These are phyloP conservation scores for Drosophila nasuta DNA, from an alignment of 1,140 invertebrate species.

Conservation along the genomic window DNA sequence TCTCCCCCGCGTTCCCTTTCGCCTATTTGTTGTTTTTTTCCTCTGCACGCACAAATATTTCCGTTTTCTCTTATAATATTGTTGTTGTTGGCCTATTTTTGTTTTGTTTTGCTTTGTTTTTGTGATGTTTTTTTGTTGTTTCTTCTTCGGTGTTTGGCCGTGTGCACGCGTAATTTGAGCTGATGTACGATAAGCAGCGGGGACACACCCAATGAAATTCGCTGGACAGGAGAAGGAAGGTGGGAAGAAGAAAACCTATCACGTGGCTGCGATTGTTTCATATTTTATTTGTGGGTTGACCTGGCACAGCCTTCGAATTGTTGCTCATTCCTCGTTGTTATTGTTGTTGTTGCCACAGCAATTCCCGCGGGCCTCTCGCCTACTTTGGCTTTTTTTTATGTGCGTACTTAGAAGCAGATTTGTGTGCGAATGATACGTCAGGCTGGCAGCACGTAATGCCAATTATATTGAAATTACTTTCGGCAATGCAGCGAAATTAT, in stretches of 20 bases:
- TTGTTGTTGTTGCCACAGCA: slow-evolving; percentile 38
- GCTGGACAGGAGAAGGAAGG: not conserved
- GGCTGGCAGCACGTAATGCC: slow-evolving; percentile 67
- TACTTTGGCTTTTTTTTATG: slow-evolving; percentile 45
- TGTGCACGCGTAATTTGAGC: slow-evolving; percentile 71
- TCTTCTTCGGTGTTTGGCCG: slow-evolving; percentile 37
- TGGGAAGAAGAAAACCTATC: slow-evolving; percentile 40
- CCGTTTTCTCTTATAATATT: slow-evolving; percentile 37
- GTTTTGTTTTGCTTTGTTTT: slow-evolving; percentile 19
- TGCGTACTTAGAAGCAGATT: slow-evolving; percentile 59
- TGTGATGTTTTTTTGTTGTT: slow-evolving; percentile 22
- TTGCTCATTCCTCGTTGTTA: not conserved
- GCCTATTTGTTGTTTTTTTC: slow-evolving; percentile 41
- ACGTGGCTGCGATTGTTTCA: slow-evolving; percentile 67
- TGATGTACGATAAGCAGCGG: slow-evolving; percentile 69
- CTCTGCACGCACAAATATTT: slow-evolving; percentile 68
- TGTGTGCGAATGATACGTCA: slow-evolving; percentile 71
- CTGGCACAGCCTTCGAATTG: slow-evolving; percentile 22
- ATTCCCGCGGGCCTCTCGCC: slow-evolving; percentile 35
- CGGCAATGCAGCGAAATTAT: slow-evolving; percentile 45
- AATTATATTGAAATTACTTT: slow-evolving; percentile 79
- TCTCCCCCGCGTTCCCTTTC: not conserved
- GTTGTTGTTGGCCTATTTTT: not conserved
- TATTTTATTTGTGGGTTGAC: slow-evolving; percentile 48
- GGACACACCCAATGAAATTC: not conserved